Evolutionary conservation across 2,888 invertebrate genomes (phyloP).

Genomic region (Hoplodrina ambigua): DNA sequence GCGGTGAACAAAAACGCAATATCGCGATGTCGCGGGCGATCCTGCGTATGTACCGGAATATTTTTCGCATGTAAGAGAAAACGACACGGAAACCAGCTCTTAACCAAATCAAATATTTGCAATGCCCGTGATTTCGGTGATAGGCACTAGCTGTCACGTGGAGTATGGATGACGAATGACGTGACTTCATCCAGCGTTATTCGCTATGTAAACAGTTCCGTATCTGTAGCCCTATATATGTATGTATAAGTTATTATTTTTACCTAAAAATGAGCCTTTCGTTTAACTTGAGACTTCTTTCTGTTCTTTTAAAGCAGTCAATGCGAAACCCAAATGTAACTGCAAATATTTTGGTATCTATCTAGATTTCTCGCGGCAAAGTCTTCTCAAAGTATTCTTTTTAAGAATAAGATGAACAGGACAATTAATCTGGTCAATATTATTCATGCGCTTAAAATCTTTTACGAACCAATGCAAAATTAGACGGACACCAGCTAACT

Average conservation of each 20-base stretch:
- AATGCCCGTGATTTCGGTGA: conserved; percentile 47
- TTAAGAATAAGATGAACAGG: no score
- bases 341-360: no score
- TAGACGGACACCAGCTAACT: conserved; percentile 60
- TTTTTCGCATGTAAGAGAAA: conserved; percentile 48
- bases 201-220: conserved; percentile 9
- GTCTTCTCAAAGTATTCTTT: no score
- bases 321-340: background rate
- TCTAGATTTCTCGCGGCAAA: background rate
- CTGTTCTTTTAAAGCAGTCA: background rate
- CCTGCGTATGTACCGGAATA: conserved; percentile 37
- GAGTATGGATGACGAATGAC: conserved; percentile 25
- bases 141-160: conserved; percentile 52
- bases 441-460: conserved; percentile 24
- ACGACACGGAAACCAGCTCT: conserved; percentile 20
- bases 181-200: conserved; percentile 20
- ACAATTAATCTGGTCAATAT: background rate
- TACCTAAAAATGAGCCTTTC: background rate
- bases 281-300: background rate
- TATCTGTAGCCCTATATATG: background rate
- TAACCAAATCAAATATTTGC: conserved; percentile 50
- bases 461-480: conserved; percentile 57
- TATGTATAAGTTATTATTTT: background rate
- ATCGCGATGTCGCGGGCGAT: conserved; percentile 43
- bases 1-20: conserved; percentile 12